These are phyloP conservation scores for Penaeus chinensis DNA, from an alignment of 1,140 invertebrate genomes.

Conservation along the genomic window DNA sequence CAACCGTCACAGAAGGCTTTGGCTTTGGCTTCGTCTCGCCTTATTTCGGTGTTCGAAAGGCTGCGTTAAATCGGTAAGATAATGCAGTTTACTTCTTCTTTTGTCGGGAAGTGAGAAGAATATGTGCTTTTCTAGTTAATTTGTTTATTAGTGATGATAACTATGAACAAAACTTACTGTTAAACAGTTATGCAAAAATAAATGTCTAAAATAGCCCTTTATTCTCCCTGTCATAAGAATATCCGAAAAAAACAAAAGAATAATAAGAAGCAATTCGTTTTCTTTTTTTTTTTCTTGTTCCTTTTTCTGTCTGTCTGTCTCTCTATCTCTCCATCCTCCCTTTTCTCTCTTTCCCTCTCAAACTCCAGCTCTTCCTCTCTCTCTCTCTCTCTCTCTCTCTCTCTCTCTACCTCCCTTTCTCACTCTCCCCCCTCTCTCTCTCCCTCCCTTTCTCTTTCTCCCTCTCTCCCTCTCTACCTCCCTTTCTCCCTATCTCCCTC, in stretches of 20 bases:
- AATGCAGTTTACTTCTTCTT: too few relatives aligned
- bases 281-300: not conserved
- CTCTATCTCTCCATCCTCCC: not conserved
- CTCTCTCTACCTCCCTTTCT: not conserved
- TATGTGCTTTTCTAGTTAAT: too few relatives aligned
- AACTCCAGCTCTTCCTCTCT: constrained; percentile 14
- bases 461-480: not conserved
- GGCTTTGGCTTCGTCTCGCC: not conserved
- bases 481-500: not conserved
- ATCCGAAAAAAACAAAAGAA: too few relatives aligned
- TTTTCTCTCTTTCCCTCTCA: constrained; percentile 26
- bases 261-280: too few relatives aligned
- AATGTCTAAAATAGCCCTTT: too few relatives aligned
- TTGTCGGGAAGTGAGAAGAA: too few relatives aligned
- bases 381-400: constrained; percentile 44
- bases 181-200: too few relatives aligned
- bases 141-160: too few relatives aligned
- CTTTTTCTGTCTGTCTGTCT: not conserved
- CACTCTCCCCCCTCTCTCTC: not conserved
- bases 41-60: too few relatives aligned
- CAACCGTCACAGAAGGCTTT: not conserved
- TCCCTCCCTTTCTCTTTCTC: not conserved
- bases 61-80: too few relatives aligned
- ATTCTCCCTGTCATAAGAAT: too few relatives aligned
- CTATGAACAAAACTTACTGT: too few relatives aligned